Evolutionary conservation across 2,888 invertebrate species (phyloP).

Genomic region (Polyommatus iphigenia): DNA sequence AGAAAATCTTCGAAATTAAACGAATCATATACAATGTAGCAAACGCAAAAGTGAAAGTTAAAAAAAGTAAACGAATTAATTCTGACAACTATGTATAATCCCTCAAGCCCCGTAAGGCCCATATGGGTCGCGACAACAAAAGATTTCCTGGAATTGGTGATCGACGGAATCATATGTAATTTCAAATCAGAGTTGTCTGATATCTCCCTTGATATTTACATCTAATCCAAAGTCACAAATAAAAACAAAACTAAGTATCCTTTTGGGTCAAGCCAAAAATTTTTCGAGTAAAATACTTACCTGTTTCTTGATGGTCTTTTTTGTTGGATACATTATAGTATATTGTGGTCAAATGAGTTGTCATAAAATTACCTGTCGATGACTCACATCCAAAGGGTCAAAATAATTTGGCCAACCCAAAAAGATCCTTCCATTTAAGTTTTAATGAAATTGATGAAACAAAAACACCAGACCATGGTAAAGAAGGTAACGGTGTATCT

Average conservation of each 20-base stretch:
- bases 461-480: slow-evolving; percentile 52
- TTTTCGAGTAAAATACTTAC: neutral
- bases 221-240: neutral
- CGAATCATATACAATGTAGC: neutral
- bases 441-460: slow-evolving; percentile 38
- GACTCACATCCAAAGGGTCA: slow-evolving; percentile 1
- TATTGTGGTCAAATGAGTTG: neutral
- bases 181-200: neutral
- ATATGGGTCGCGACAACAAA: too few species aligned
- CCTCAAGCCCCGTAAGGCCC: too few species aligned
- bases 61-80: neutral
- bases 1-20: too few species aligned
- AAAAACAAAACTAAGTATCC: neutral
- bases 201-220: neutral
- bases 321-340: neutral
- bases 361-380: slow-evolving; percentile 1
- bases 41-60: neutral
- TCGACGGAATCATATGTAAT: too few species aligned
- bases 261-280: slow-evolving; percentile 6
- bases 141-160: too few species aligned
- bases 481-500: slow-evolving; percentile 68
- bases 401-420: slow-evolving; percentile 19
- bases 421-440: slow-evolving; percentile 29
- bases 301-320: neutral
- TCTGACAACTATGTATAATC: neutral